A percentile compares a stretch with the other conserved stretches of the same genome.
These are phyloP conservation scores for Pandemis heparana DNA, from an alignment of 2,888 invertebrate genomes.

Conservation along the genomic window DNA sequence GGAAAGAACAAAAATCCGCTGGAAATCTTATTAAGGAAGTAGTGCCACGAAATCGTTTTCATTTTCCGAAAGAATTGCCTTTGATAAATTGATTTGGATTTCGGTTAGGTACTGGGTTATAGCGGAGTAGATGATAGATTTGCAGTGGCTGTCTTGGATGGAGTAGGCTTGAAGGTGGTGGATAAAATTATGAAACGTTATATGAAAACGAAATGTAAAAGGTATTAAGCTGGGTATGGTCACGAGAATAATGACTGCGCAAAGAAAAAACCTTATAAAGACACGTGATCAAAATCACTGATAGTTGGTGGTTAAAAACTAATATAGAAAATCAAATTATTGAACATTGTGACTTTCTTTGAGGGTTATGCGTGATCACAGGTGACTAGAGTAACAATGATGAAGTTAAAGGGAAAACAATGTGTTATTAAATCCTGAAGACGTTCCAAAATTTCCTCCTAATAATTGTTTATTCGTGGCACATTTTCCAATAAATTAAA, in stretches of 20 bases:
- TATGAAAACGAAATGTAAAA: no score
- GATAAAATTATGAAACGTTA: not conserved
- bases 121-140: not conserved
- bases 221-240: not conserved
- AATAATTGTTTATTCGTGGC: constrained; percentile 22
- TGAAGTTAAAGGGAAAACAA: no score
- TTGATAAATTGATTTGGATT: constrained; percentile 27
- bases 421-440: not conserved
- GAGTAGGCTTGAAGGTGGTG: not conserved
- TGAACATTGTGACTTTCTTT: no score
- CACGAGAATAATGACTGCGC: not conserved
- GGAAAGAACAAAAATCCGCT: constrained; percentile 34
- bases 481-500: constrained; percentile 30
- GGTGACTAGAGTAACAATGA: no score
- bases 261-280: not conserved
- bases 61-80: constrained; percentile 34
- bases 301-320: no score
- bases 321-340: no score
- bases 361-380: no score
- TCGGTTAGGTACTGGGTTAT: not conserved
- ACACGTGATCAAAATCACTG: not conserved
- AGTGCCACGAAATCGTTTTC: constrained; percentile 37
- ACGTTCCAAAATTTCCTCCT: not conserved
- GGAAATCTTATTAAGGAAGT: constrained; percentile 35
- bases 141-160: not conserved